phyloP scores from a whole-genome alignment of 1,140 invertebrate genomes.

The Hypsibius dujardini region DNA sequence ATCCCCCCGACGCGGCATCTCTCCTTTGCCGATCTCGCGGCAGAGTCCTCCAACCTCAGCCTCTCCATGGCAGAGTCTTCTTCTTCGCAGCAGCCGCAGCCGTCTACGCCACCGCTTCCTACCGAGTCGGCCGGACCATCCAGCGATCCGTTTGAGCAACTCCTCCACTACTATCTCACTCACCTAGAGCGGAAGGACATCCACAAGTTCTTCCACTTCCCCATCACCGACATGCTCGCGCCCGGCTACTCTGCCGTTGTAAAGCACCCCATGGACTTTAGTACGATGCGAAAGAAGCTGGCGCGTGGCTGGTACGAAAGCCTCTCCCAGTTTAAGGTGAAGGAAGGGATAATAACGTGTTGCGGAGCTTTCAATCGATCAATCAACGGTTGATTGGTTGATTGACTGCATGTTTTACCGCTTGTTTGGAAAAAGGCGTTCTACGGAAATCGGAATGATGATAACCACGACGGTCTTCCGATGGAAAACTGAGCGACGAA shows the following conservation, averaged over 20 bases:
- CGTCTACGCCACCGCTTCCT: no score
- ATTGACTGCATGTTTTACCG: background rate
- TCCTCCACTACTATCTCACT: constrained; percentile 16
- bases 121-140: no score
- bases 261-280: constrained; percentile 85
- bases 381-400: no score
- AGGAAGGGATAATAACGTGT: background rate
- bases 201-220: constrained; percentile 90
- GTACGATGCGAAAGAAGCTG: constrained; percentile 82
- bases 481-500: no score
- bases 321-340: constrained; percentile 48
- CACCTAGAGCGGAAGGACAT: constrained; percentile 48
- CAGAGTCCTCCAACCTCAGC: background rate
- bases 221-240: constrained; percentile 86
- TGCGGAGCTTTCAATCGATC: no score
- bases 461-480: no score
- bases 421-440: no score
- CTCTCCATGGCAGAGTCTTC: no score
- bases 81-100: no score
- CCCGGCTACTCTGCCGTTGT: constrained; percentile 88
- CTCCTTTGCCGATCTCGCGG: background rate
- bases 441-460: no score
- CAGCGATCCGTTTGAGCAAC: constrained; percentile 8
- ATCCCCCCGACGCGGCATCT: background rate
- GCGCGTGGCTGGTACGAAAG: constrained; percentile 53